A percentile compares a stretch with the other conserved stretches of the same genome.
phyloP scores from a whole-genome alignment of 2,888 invertebrate genomes.

The Melipona bicolor region DNA sequence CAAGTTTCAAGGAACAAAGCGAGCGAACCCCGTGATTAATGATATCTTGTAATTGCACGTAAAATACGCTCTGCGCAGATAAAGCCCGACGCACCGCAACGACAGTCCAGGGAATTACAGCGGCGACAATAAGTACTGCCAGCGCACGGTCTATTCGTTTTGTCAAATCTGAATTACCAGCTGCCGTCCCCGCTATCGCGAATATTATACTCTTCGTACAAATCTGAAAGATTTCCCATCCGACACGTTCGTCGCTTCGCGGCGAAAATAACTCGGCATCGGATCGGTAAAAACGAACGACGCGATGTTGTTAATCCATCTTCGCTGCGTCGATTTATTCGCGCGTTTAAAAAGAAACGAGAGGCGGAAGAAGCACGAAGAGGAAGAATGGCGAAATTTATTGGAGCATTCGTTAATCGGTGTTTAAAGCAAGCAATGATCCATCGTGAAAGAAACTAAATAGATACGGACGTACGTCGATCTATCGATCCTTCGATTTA shows the following conservation, averaged over 20 bases:
- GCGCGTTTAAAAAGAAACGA: neutral
- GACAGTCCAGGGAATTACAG: conserved; percentile 9
- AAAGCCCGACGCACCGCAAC: neutral
- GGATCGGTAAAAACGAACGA: neutral
- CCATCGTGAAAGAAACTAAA: neutral
- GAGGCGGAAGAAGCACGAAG: too few species aligned
- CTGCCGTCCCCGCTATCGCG: neutral
- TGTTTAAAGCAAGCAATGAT: neutral
- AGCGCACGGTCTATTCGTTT: neutral
- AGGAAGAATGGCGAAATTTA: conserved; percentile 6
- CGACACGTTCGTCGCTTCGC: neutral
- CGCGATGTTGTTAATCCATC: neutral
- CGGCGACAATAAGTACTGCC: conserved; percentile 1
- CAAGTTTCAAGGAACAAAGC: neutral
- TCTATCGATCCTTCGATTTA: too few species aligned
- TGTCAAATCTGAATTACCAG: conserved; percentile 5
- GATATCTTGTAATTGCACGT: conserved; percentile 12
- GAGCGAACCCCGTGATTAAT: conserved; percentile 9
- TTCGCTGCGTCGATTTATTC: neutral
- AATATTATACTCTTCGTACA: neutral
- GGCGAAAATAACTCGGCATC: neutral
- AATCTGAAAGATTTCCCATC: neutral
- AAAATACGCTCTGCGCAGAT: neutral
- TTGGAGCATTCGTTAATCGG: conserved; percentile 1
- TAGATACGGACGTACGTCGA: too few species aligned